Conservation (phyloP, 2,888 invertebrate species). For the Lysandra bellargus region DNA sequence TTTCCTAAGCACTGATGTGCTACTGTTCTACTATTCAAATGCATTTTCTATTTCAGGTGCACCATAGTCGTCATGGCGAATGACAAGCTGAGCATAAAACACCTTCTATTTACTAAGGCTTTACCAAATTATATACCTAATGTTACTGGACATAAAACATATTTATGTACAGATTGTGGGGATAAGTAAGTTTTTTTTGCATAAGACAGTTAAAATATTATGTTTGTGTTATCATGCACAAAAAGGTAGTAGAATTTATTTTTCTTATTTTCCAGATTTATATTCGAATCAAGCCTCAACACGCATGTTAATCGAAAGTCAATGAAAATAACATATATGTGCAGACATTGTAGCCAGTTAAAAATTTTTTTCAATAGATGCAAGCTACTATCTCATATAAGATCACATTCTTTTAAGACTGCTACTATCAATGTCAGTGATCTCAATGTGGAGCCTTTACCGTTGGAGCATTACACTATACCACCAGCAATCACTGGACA, state of each 20-base stretch:
- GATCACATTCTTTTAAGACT: conserved; percentile 69
- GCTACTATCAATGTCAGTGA: conserved; percentile 72
- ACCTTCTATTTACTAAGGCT: conserved; percentile 65
- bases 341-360: conserved; percentile 58
- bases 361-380: conserved; percentile 69
- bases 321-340: conserved; percentile 64
- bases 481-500: neutral
- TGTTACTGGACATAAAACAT: conserved; percentile 62
- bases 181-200: conserved; percentile 68
- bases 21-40: neutral
- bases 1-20: too few relatives aligned
- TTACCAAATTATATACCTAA: conserved; percentile 61
- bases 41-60: neutral
- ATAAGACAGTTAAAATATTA: conserved; percentile 25
- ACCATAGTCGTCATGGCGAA: conserved; percentile 38
- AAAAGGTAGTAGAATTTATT: conserved; percentile 30
- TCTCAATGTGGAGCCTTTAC: conserved; percentile 65
- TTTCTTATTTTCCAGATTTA: conserved; percentile 60
- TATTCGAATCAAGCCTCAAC: conserved; percentile 63
- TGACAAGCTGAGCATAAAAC: conserved; percentile 64
- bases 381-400: conserved; percentile 72
- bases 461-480: conserved; percentile 40
- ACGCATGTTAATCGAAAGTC: conserved; percentile 68
- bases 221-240: neutral
- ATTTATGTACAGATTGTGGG: conserved; percentile 76